phyloP scores from a whole-genome alignment of 1,140 invertebrate genomes.

The Drosophila varians region DNA sequence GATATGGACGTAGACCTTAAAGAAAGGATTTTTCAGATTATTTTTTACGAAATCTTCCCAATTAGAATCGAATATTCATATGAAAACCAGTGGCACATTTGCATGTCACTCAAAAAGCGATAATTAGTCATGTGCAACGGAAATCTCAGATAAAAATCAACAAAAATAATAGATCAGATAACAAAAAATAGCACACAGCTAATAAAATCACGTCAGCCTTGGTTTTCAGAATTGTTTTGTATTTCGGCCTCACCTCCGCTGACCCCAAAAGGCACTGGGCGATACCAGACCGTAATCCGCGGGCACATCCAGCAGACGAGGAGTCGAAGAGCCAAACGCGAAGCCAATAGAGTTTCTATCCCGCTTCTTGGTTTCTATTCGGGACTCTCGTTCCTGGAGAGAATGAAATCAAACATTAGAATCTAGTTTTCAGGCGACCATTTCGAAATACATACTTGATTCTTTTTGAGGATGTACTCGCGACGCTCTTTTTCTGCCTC shows the following conservation, averaged over 20 bases:
- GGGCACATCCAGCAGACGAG: constrained; percentile 91
- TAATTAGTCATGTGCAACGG: constrained; percentile 22
- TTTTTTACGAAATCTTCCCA: too few species aligned
- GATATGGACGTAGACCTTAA: constrained; percentile 92
- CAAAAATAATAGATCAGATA: constrained; percentile 9
- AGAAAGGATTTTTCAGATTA: background rate
- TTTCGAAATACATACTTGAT: constrained; percentile 83
- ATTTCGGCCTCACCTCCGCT: constrained; percentile 85
- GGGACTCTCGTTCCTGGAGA: constrained; percentile 89
- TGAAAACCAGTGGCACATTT: background rate
- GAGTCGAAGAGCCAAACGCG: constrained; percentile 95
- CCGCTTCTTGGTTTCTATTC: constrained; percentile 89
- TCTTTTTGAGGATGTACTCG: constrained; percentile 92
- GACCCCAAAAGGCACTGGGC: constrained; percentile 89
- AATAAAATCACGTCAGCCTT: background rate
- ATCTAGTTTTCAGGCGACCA: background rate
- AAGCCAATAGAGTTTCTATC: constrained; percentile 88
- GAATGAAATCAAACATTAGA: background rate
- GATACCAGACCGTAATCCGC: constrained; percentile 87
- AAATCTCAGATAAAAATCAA: constrained; percentile 1
- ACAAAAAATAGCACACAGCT: background rate
- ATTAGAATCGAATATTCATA: background rate
- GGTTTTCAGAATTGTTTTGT: background rate
- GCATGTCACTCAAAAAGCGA: background rate
- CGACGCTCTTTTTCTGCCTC: constrained; percentile 93